Evolutionary conservation across 2,797 vertebrate genomes (phyloP), one percentile per base, ranked within the genome.

Genomic region (Sebastes kiyomatsui): DNA sequence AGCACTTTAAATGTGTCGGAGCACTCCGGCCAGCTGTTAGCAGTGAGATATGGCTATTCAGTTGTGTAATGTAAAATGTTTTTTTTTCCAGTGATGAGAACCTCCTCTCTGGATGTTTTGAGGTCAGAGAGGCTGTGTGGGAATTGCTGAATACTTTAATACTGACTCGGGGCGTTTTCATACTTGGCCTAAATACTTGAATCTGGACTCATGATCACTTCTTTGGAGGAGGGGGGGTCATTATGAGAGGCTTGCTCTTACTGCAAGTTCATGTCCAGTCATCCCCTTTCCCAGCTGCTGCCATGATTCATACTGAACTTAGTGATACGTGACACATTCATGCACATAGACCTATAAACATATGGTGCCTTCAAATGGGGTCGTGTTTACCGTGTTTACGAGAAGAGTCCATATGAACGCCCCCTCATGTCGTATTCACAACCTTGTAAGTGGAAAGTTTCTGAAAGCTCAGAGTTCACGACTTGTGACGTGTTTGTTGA

Each of bases 101-200:
- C n/a, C 55, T 46, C 56, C 42, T 55, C 1, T n/a, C 13, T 38
- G 3, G 5, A 7, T 20, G 38, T 71, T 67, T 52, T 65, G 71
- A 65, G 79, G 74, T 80, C 79, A 82, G 12, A 58, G 46, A 67
- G 64, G 67, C 3, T 66, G 38, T 60, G 62, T 67, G 72, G 64
- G 64, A 75, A 27, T 10, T 23, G 22, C 22, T 23, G 13, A 71
- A 33, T 55, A 22, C n/a, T 78, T 69, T 9, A 42, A 80, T 72
- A 62, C n/a, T 3, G 1, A n/a, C n/a, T 54, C 0, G n/a, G 73
- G 75, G 54, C 5, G 35, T 86, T 72, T 77, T 79, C 75, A 81
- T 65, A 49, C 16, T 77, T 80, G 81, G 18, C 54, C n/a, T 30
- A n/a, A 69, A 71, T 64, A 59, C 75, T 55, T 22, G 27, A 61